These are phyloP conservation scores for Lasaia peninsularis DNA, from an alignment of 1,140 invertebrate species.

Conservation along the genomic window DNA sequence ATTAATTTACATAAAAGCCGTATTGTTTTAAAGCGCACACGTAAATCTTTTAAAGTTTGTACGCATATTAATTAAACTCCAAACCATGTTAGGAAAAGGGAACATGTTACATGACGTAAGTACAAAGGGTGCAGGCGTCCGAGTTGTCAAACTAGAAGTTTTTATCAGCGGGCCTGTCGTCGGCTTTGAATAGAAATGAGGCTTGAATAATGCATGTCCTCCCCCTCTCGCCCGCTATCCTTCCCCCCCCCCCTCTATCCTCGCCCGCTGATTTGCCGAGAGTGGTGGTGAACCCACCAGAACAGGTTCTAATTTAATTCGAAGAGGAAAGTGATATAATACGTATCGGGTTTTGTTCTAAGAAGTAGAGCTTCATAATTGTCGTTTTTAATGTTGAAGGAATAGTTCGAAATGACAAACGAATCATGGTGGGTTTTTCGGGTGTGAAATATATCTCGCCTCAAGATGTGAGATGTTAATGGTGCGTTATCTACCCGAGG, in stretches of 20 bases:
- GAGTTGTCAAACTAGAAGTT: slow-evolving; percentile 73
- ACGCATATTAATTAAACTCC: neutral
- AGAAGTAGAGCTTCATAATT: too few relatives aligned
- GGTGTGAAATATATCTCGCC: too few relatives aligned
- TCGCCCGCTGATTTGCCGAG: slow-evolving; percentile 47
- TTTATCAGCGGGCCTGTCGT: slow-evolving; percentile 70
- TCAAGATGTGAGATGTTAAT: too few relatives aligned
- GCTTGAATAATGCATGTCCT: slow-evolving; percentile 68
- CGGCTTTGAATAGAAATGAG: slow-evolving; percentile 70
- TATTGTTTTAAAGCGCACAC: neutral
- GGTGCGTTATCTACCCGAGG: too few relatives aligned
- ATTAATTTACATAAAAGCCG: neutral
- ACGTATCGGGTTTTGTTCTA: too few relatives aligned
- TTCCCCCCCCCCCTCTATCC: too few relatives aligned
- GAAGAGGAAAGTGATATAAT: neutral
- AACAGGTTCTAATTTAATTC: slow-evolving; percentile 2
- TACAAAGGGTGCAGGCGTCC: slow-evolving; percentile 71
- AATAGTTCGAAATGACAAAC: too few relatives aligned
- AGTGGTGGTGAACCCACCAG: slow-evolving; percentile 36
- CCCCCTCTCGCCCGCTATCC: slow-evolving; percentile 36
- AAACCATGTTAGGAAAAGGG: slow-evolving; percentile 16
- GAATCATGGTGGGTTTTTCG: too few relatives aligned
- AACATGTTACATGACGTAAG: slow-evolving; percentile 44
- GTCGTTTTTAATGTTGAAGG: too few relatives aligned
- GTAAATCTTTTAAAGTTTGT: neutral